Evolutionary conservation across 92 coral and sea anemone genomes (phyloP), one percentile per base, ranked within the genome.

Genomic region (Actinernus sp.): DNA sequence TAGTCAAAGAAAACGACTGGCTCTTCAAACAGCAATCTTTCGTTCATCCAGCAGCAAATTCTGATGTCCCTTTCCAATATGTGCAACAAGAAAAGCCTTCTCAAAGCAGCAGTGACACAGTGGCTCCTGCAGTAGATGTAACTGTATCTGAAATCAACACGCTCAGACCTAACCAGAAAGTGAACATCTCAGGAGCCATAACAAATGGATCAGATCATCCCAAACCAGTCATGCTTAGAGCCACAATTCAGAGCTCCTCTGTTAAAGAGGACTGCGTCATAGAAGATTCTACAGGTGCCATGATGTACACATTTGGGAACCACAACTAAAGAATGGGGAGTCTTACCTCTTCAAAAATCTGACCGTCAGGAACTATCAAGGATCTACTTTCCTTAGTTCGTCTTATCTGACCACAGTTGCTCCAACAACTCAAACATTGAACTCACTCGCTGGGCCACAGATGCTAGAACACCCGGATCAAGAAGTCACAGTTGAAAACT

Each of bases 251-350:
- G 58, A 32, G 49, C 43, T 30, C 33, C 19, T 61, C 34, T 5
- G 81, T 76, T 27, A 77, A 84, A 69, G 88, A 82, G 65, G 90
- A 83, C 59, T 77, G 85, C 57, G 51, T 77, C 22, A 36, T 78
- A 4, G 91, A 77, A 70, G 91, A 84, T 51, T 46, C 36, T 29
- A 57, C 79, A 23, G 70, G 90, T 9, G 18, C 77, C 14, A 62
- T 69, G 7, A 62, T 69, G 68, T 68, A 26, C 74, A 69, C 62
- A 76, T 76, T 20, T 83, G 80, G 84, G 61, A 38, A 20, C 79
- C 90, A 47, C 34, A 51, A 17, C 26, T 76, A 8, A 41, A 68
- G 30, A 65, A 55, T 66, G 83, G 79, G 9, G 28, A 69, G 38
- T 28, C 63, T 24, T 84, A 76, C 54, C 39, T 26, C 20, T 83